Evolutionary conservation across 2,797 vertebrate species (phyloP), one percentile per base, ranked within the genome.

Genomic region (Lepidocolaptes lacrymiger): DNA sequence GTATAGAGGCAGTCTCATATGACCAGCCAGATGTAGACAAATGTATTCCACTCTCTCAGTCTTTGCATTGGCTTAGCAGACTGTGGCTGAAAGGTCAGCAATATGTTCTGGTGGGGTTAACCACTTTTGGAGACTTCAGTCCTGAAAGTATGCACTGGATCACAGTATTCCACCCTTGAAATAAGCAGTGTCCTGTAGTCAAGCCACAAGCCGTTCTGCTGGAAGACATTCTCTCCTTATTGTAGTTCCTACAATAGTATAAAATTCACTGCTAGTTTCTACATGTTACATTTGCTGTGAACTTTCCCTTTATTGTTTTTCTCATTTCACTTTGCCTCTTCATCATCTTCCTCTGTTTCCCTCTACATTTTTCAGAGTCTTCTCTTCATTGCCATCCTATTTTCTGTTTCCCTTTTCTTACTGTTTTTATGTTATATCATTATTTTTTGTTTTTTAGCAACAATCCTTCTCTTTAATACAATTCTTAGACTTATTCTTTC

Each of bases 1-100:
- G 14, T 1, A 9, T 0, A 24, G 5, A 36, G 15, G 19, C 48
- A 63, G 39, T 14, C 43, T 39, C 16, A 3, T 34, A 17, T 26
- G 39, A 43, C 17, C 48, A 36, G 26, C 14, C 43, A 73, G 39
- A 6, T 39, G 43, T 14, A 17, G 10, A 4, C 39, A 24, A 15
- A 76, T 7, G 7, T 49, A n/a, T 36, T 80, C 51, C 27, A 24
- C 30, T 62, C 41, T 71, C 27, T 7, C 37, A 14, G 43, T 48
- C 51, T 55, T 51, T 36, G 30, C 52, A 48, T 1, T 73, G 68
- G 13, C 30, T 30, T 28, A n/a, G 39, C 14, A 52, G 49, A 41
- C 24, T 67, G 56, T 62, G 48, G 13, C 32, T 76, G 41, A 91
- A 28, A 61, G 28, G 32, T 34, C 39, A 66, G 28, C 32, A 64